These are phyloP conservation scores for Stenodema calcarata DNA, from an alignment of 2,888 invertebrate genomes.

Conservation along the genomic window DNA sequence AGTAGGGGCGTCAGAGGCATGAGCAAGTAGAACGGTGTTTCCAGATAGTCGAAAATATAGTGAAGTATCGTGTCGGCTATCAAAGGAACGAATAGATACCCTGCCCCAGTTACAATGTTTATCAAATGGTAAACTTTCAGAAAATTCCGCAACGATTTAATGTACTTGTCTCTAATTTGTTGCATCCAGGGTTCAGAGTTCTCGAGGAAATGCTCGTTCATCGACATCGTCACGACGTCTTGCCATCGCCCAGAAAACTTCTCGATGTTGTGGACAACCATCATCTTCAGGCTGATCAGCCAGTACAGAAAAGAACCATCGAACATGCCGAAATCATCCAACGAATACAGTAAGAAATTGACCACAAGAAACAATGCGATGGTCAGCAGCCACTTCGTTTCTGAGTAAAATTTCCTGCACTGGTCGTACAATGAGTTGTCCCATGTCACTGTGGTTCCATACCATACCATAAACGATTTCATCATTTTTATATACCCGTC, in stretches of 20 bases:
- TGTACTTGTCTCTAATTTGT: neutral
- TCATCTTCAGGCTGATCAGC: neutral
- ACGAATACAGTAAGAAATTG: neutral
- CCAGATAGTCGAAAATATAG: neutral
- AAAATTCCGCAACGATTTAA: neutral
- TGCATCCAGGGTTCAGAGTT: constrained; percentile 8
- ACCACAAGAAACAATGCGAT: neutral
- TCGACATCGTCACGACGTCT: neutral
- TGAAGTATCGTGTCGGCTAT: neutral
- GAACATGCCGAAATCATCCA: constrained; percentile 1
- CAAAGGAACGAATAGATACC: neutral
- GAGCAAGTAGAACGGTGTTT: neutral
- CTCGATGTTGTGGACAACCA: neutral
- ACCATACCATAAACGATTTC: neutral
- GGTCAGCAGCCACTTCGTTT: neutral
- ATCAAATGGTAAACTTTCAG: neutral
- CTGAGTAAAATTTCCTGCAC: neutral
- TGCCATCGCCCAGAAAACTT: neutral
- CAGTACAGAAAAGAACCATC: constrained; percentile 19
- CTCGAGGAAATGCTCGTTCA: constrained; percentile 8
- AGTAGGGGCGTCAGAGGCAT: neutral
- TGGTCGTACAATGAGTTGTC: neutral
- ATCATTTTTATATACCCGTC: neutral
- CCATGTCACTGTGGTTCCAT: neutral
- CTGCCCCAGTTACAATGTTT: neutral